A percentile compares a stretch with the other conserved stretches of the same genome.
Conservation (phyloP, 2,888 invertebrate genomes). For the Pristionchus maxplancki region DNA sequence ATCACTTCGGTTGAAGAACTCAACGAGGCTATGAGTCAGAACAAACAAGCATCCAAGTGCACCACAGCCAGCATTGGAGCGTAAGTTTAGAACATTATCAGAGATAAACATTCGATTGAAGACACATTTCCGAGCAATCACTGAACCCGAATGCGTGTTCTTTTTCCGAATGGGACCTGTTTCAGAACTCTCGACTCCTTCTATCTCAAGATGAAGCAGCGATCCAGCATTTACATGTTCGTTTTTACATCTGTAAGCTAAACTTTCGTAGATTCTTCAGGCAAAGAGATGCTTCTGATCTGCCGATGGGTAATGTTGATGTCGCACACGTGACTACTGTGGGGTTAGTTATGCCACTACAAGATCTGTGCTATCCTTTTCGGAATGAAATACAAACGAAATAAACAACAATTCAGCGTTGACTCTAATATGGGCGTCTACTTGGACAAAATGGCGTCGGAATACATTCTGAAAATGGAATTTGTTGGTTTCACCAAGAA, state of each 20-base stretch:
- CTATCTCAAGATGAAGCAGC: neutral
- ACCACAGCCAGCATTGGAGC: neutral
- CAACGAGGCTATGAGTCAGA: neutral
- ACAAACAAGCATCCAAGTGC: neutral
- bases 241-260: neutral
- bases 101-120: too few relatives aligned
- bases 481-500: conserved; percentile 28
- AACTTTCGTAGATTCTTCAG: neutral
- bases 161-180: too few relatives aligned
- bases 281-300: neutral
- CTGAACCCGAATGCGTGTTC: too few relatives aligned
- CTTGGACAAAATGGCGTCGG: neutral
- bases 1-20: neutral
- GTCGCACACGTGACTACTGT: neutral
- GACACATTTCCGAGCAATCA: too few relatives aligned
- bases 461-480: neutral
- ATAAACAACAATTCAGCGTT: neutral
- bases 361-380: too few relatives aligned
- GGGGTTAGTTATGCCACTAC: too few relatives aligned
- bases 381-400: neutral
- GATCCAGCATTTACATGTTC: neutral
- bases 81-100: too few relatives aligned
- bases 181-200: neutral
- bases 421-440: neutral
- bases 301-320: neutral